Conservation (phyloP, 2,797 vertebrate genomes). For the Argyrosomus regius region DNA sequence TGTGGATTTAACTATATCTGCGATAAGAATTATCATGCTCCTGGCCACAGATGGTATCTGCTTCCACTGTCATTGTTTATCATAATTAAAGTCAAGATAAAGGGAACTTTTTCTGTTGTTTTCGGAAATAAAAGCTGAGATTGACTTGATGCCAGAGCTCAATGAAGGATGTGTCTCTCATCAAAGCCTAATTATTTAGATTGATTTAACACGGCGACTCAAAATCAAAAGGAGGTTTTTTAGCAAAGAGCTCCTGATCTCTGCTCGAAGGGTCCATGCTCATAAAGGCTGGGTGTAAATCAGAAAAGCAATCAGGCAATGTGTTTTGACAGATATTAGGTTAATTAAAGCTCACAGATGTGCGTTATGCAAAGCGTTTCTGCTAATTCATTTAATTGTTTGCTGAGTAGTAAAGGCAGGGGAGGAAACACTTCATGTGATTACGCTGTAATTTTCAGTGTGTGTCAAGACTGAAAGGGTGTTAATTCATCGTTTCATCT, state of each 20-base stretch:
- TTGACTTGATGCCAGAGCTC: constrained; percentile 14
- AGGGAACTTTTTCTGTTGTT: not conserved
- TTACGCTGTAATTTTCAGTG: constrained; percentile 77
- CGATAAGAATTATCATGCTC: not conserved
- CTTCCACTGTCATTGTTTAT: not conserved
- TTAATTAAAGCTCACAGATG: constrained; percentile 85
- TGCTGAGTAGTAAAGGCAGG: constrained; percentile 77
- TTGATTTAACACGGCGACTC: constrained; percentile 23
- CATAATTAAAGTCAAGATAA: not conserved
- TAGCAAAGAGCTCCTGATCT: constrained; percentile 25
- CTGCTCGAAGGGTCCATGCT: constrained; percentile 54
- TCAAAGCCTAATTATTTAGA: constrained; percentile 30
- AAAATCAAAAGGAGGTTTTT: constrained; percentile 13
- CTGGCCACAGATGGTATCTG: not conserved
- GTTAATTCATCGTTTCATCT: constrained; percentile 68
- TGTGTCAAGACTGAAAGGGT: constrained; percentile 71
- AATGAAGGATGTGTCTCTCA: constrained; percentile 7
- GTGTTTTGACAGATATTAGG: constrained; percentile 78
- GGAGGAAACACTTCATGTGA: constrained; percentile 77
- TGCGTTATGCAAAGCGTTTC: constrained; percentile 80
- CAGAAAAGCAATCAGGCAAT: constrained; percentile 70
- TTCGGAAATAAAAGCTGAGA: not conserved
- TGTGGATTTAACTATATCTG: not conserved
- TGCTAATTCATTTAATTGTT: constrained; percentile 82
- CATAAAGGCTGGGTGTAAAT: constrained; percentile 49